A percentile compares a stretch with the other conserved stretches of the same genome.
These are phyloP conservation scores for Triplophysa bombifrons DNA, from an alignment of 2,797 vertebrate genomes.

Conservation along the genomic window DNA sequence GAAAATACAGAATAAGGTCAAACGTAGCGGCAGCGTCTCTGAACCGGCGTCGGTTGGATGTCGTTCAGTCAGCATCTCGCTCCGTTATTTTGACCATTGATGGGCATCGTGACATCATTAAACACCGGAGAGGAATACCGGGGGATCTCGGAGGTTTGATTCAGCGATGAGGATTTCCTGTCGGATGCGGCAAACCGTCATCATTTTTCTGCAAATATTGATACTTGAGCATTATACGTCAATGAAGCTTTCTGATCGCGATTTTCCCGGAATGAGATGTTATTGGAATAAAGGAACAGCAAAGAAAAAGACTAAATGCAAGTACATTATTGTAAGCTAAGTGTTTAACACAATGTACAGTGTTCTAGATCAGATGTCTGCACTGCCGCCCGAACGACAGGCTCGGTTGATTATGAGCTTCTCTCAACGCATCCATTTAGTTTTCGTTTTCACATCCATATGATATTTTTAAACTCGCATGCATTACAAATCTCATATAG, in stretches of 20 bases:
- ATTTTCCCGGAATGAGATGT: neutral
- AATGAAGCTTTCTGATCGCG: neutral
- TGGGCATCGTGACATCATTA: constrained; percentile 42
- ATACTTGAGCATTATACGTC: constrained; percentile 13
- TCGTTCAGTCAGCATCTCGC: neutral
- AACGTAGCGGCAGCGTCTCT: neutral
- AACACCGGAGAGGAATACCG: constrained; percentile 39
- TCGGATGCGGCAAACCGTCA: constrained; percentile 48
- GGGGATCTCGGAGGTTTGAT: constrained; percentile 23
- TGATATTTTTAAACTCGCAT: neutral
- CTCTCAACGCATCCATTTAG: neutral
- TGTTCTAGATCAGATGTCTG: neutral
- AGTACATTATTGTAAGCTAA: neutral
- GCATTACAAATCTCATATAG: neutral
- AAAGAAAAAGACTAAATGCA: neutral
- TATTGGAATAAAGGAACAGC: neutral
- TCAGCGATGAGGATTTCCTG: constrained; percentile 34
- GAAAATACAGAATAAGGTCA: constrained; percentile 37
- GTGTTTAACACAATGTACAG: neutral
- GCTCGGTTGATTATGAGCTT: neutral
- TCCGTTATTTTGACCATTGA: constrained; percentile 18
- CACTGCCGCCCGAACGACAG: constrained; percentile 13
- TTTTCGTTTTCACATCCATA: neutral
- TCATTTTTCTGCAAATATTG: constrained; percentile 23
- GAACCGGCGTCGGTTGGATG: constrained; percentile 38